A percentile compares a stretch with the other conserved stretches of the same genome.
Conservation (phyloP, 2,888 invertebrate genomes). For the Nycteola revayana region DNA sequence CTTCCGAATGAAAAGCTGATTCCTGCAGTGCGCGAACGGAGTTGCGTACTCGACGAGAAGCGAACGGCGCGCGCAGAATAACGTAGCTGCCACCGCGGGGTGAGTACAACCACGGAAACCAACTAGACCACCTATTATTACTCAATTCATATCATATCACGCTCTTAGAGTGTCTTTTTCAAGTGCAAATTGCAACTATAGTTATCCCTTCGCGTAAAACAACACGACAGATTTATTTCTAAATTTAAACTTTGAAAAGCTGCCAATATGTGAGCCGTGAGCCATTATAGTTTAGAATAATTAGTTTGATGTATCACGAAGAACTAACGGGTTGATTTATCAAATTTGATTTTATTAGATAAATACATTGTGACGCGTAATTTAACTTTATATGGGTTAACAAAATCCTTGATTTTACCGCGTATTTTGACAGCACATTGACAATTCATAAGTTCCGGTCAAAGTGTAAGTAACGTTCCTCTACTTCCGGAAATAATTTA, state of each 20-base stretch:
- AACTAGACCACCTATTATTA: slow-evolving; percentile 35
- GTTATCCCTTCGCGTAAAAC: slow-evolving; percentile 6
- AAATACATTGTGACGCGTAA: no score
- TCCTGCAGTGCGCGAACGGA: slow-evolving; percentile 57
- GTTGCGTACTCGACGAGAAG: slow-evolving; percentile 63
- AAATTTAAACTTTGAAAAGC: slow-evolving; percentile 61
- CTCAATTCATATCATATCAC: slow-evolving; percentile 14
- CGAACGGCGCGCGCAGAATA: slow-evolving; percentile 66
- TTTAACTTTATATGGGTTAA: no score
- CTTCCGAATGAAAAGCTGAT: slow-evolving; percentile 71
- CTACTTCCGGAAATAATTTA: neutral
- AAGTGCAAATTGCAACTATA: slow-evolving; percentile 21
- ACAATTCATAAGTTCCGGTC: slow-evolving; percentile 18
- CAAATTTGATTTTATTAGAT: no score
- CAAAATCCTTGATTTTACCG: slow-evolving; percentile 2
- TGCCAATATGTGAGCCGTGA: slow-evolving; percentile 61
- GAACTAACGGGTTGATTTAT: neutral
- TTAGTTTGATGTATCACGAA: neutral
- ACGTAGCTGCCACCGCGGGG: slow-evolving; percentile 48
- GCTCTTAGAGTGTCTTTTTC: slow-evolving; percentile 9
- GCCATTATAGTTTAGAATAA: no score
- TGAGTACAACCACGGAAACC: slow-evolving; percentile 49
- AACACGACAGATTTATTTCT: slow-evolving; percentile 43
- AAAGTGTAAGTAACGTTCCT: neutral
- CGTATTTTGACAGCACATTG: slow-evolving; percentile 4